A percentile compares a stretch with the other conserved stretches of the same genome.
These are phyloP conservation scores for Dastarcus helophoroides DNA, from an alignment of 2,888 invertebrate genomes.

Conservation along the genomic window DNA sequence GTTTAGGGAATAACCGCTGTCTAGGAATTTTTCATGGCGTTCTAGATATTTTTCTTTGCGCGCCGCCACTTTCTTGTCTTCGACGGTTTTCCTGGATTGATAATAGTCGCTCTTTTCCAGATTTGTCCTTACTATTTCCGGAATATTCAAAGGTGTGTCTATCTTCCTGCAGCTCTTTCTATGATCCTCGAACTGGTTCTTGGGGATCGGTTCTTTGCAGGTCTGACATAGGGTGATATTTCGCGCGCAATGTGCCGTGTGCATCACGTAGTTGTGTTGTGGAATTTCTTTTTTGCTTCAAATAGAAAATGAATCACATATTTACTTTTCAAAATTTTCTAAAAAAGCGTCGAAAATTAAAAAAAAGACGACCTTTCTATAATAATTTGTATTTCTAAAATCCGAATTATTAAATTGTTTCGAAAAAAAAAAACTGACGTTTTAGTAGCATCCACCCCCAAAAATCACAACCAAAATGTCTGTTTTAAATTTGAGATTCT, in stretches of 20 bases:
- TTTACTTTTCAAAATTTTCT: constrained; percentile 1
- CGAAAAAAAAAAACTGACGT: too few species aligned
- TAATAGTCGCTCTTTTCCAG: constrained; percentile 27
- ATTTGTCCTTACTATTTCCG: constrained; percentile 16
- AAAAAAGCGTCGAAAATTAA: neutral
- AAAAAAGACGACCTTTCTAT: neutral
- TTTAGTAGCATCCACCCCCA: too few species aligned
- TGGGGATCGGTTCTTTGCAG: constrained; percentile 56
- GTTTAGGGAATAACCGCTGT: constrained; percentile 1
- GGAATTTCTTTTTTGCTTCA: constrained; percentile 59
- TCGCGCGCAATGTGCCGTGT: constrained; percentile 56
- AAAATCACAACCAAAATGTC: too few species aligned
- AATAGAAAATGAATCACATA: constrained; percentile 16
- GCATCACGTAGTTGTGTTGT: constrained; percentile 54
- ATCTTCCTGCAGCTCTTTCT: constrained; percentile 34
- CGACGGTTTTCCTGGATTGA: constrained; percentile 22
- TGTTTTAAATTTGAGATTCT: too few species aligned
- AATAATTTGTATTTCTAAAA: neutral
- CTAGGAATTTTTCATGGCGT: constrained; percentile 10
- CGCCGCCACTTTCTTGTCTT: constrained; percentile 24
- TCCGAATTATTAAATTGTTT: too few species aligned
- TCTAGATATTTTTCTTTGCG: constrained; percentile 18
- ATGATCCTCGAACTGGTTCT: constrained; percentile 47
- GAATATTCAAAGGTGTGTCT: constrained; percentile 17
- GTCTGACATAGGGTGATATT: constrained; percentile 54